Base-by-base conservation (phyloP, 2,113 vertebrate genomes). In the Parus major region DNA sequence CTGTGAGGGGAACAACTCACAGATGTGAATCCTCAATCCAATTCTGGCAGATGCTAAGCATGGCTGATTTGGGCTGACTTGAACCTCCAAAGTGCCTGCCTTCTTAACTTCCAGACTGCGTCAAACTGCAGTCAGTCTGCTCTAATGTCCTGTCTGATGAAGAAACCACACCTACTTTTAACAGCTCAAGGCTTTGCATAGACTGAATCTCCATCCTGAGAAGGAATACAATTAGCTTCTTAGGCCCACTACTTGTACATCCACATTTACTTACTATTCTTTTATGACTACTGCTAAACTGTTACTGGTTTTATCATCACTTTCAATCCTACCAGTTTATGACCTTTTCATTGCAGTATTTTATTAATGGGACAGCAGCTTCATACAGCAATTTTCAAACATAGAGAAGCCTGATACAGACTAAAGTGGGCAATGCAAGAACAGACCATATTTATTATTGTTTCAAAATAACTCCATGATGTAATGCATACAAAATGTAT, bases 271-370 rank as follows among this genome's bases (percentile, higher is more conserved):
- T 91, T 84, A 55, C 21, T 73, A 56, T 87, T 91, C 25, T 78
- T 89, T 89, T 88, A 72, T 42, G 33, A 66, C 8, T 36, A 39
- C 57, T 77, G 92, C 78, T 96, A 77, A 77, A 92, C 44, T 35
- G 9, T 64, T 55, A 72, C 44, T 61, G 39, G 15, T 94, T 96
- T 92, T 80, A 69, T 50, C 49, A 90, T 79, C 31, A 85, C 64
- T 78, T 96, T 96, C 81, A 96, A 87, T 92, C 71, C 88, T 83
- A 75, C 76, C 64, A 72, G 76, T 93, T 96, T 94, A 96, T 46
- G 60, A 87, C 69, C 87, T 97, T 95, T 87, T 96, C 82, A 94
- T 70, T 82, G 79, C 19, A 44, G 42, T 59, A 86, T 84, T 95
- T 95, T 90, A 90, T 80, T 91, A 93, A 70, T 65, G 39, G 47